Evolutionary conservation across 2,113 vertebrate genomes (phyloP).

Genomic region (Ploceus nigricollis): DNA sequence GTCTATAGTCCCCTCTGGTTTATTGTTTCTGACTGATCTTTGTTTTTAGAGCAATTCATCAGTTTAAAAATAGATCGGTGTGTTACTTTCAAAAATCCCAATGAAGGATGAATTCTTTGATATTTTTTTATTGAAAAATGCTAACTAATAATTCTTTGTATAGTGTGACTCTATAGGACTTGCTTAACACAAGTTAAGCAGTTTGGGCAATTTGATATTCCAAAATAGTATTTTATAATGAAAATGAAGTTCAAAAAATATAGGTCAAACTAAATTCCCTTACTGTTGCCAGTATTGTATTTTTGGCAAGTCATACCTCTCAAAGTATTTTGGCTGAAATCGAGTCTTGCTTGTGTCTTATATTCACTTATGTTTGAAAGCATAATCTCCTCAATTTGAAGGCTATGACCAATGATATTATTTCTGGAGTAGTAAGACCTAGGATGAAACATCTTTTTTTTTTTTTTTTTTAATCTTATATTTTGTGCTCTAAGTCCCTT

Average conservation of each 20-base stretch:
- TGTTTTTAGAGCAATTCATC: conserved; percentile 51
- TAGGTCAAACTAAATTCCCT: not conserved
- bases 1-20: not conserved
- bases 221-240: not conserved
- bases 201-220: not conserved
- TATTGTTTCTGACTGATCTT: conserved; percentile 47
- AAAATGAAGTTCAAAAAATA: not conserved
- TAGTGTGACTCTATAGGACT: not conserved
- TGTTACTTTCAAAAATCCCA: not conserved
- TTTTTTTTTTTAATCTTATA: not conserved
- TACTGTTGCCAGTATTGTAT: not conserved
- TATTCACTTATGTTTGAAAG: not conserved
- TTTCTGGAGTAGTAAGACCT: not conserved
- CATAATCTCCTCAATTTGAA: not conserved
- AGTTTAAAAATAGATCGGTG: conserved; percentile 20
- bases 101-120: not conserved
- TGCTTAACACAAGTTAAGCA: not conserved
- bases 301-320: not conserved
- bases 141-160: not conserved
- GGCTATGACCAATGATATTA: not conserved
- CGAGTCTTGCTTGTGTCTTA: not conserved
- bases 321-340: not conserved
- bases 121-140: conserved; percentile 28
- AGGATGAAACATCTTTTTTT: not conserved
- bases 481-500: not conserved